These are phyloP conservation scores for Tenualosa ilisha DNA, from an alignment of 2,797 vertebrate genomes.

Conservation along the genomic window DNA sequence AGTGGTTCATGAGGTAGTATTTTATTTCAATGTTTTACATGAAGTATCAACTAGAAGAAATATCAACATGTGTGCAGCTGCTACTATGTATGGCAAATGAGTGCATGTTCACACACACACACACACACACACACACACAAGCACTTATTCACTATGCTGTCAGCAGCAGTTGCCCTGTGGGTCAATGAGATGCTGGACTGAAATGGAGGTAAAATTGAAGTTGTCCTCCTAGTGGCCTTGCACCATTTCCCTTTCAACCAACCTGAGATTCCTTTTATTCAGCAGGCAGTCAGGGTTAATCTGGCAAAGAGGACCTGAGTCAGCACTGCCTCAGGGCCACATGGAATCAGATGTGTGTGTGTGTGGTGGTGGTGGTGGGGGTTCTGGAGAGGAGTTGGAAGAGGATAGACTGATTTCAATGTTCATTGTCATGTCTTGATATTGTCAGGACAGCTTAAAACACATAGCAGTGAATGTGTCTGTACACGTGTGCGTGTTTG, in stretches of 20 bases:
- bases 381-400: background rate
- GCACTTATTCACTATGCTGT: background rate
- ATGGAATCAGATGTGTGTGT: conserved; percentile 12
- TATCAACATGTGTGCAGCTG: background rate
- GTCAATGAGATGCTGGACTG: conserved; percentile 10
- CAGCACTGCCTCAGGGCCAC: conserved; percentile 34
- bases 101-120: background rate
- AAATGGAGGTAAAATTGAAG: conserved; percentile 31
- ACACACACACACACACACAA: background rate
- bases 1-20: background rate
- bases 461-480: background rate
- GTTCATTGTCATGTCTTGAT: no score
- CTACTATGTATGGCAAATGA: background rate
- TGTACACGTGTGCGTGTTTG: conserved; percentile 29
- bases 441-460: no score
- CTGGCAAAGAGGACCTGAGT: conserved; percentile 45
- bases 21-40: background rate
- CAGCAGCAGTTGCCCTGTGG: background rate
- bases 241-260: conserved; percentile 15
- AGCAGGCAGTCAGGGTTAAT: conserved; percentile 38
- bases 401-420: no score
- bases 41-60: no score
- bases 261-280: conserved; percentile 23
- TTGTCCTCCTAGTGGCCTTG: conserved; percentile 5
- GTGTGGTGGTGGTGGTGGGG: background rate